Base-by-base conservation (phyloP, 1,140 invertebrate genomes). In the Drosophila mauritiana region DNA sequence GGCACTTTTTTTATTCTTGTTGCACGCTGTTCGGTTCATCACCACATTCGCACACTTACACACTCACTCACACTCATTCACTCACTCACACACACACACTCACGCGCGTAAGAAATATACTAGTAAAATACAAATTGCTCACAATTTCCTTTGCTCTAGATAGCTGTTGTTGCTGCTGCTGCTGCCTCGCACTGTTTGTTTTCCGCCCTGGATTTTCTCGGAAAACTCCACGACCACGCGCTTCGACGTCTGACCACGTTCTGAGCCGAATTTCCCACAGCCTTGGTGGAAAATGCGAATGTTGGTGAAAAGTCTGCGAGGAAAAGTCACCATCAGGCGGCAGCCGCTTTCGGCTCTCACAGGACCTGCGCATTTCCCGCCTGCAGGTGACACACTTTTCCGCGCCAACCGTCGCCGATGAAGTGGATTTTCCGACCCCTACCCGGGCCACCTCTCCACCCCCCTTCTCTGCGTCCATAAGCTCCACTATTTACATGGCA, bases 381-480 rank as follows among this genome's bases (percentile, higher is more conserved):
- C 70, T 76, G 83, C 83, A 86, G 79, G 75, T 86, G 83, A 86
- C 83, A 86, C 83, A 86, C 83, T 88, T 88, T 88, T 81, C 78
- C 74, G 83, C 78, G 83, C 78, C 83, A 78, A 61, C 73, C 59
- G 63, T 56, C 57, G 48, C 72, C 75, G 70, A 64, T 69, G 65
- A 72, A 79, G 79, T 88, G 65, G 79, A 78, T 76, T 70, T 84
- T 64, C 46, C 73, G 49, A 55, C n/a, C 15, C 34, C 11, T 12
- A n/a, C 27, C 39, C 65, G 49, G 27, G 13, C 17, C 31, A n/a
- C 8, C 12, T 10, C 22, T 8, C 20, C 10, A 8, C 25, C n/a
- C 42, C 54, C 43, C 3, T 17, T 17, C n/a, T 27, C 53, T 42
- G 15, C 8, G 22, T 8, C 46, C n/a, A 15, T 25, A 59, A 43